phyloP scores from a whole-genome alignment of 2,113 vertebrate species.

The Caracal caracal region DNA sequence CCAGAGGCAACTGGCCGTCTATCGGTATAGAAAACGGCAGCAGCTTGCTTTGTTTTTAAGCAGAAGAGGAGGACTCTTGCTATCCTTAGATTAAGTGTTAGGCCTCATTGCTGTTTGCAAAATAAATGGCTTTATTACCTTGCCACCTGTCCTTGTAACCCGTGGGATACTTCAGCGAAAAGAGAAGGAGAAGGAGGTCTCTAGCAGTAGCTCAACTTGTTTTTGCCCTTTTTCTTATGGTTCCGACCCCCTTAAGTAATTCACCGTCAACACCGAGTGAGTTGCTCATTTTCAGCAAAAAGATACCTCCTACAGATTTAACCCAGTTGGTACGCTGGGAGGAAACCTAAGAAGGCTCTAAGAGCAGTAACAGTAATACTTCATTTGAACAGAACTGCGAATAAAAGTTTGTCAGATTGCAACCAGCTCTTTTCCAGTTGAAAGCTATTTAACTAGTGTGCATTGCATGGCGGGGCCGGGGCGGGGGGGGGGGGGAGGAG shows the following conservation, averaged over 20 bases:
- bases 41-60: slow-evolving; percentile 5
- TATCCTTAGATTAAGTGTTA: not conserved
- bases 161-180: not conserved
- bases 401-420: slow-evolving; percentile 15
- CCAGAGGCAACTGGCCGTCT: not conserved
- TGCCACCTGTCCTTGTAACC: not conserved
- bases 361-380: not conserved
- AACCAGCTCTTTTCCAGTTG: not conserved
- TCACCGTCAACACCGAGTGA: not conserved
- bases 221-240: not conserved
- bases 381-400: not conserved
- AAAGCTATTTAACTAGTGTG: slow-evolving; percentile 22
- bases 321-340: not conserved
- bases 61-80: slow-evolving; percentile 2
- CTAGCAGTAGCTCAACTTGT: not conserved
- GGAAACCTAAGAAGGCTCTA: not conserved
- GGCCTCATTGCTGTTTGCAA: slow-evolving; percentile 30
- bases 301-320: not conserved
- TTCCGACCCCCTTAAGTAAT: not conserved
- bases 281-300: not conserved
- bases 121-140: slow-evolving; percentile 54
- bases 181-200: not conserved
- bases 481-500: no score
- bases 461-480: not conserved
- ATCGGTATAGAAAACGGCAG: not conserved